Conservation (phyloP, 2,888 invertebrate species). For the Lithophane ornitopus region DNA sequence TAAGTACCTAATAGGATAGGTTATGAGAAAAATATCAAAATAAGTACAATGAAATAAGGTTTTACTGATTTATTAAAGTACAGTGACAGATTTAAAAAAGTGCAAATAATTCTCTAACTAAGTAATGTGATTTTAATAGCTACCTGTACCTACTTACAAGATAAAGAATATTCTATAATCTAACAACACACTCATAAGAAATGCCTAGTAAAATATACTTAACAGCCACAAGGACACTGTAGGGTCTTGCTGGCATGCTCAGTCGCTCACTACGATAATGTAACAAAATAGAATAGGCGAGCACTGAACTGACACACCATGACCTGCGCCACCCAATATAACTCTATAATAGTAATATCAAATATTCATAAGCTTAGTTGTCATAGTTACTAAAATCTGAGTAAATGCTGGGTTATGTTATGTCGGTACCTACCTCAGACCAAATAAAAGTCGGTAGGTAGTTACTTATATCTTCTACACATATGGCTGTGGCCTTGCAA, state of each 20-base stretch:
- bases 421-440: too few species aligned
- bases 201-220: conserved; percentile 15
- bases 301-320: neutral
- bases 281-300: conserved; percentile 16
- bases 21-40: conserved; percentile 16
- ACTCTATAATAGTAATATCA: conserved; percentile 72
- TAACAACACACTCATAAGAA: conserved; percentile 58
- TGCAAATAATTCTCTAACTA: conserved; percentile 81
- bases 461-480: conserved; percentile 23
- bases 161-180: conserved; percentile 45
- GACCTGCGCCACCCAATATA: neutral
- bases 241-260: neutral
- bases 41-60: conserved; percentile 11
- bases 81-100: conserved; percentile 83
- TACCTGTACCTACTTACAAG: conserved; percentile 61
- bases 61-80: conserved; percentile 65
- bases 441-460: too few species aligned
- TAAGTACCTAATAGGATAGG: too few species aligned
- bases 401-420: conserved; percentile 44
- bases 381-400: conserved; percentile 34
- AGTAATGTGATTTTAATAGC: conserved; percentile 53
- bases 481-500: conserved; percentile 28
- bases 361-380: conserved; percentile 78
- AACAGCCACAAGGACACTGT: neutral
- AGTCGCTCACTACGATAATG: conserved; percentile 7